These are phyloP conservation scores for Drosophila kepulauana DNA, from an alignment of 1,140 invertebrate genomes.

Conservation along the genomic window DNA sequence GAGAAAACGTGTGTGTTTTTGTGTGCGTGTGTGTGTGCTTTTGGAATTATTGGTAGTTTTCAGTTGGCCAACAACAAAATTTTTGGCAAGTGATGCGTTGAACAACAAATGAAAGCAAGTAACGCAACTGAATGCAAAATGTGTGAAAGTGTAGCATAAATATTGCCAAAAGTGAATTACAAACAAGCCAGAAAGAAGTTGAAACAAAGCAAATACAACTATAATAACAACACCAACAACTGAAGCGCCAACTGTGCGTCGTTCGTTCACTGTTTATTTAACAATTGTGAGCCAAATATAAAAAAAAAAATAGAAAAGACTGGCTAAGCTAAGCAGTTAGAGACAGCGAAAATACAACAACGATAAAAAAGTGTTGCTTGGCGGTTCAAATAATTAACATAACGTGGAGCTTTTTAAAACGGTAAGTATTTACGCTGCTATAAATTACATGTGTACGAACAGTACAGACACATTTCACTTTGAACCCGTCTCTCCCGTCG, in stretches of 20 bases:
- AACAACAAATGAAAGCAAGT: constrained; percentile 58
- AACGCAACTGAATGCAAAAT: constrained; percentile 77
- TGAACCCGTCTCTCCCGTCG: constrained; percentile 17
- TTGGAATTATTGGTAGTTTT: constrained; percentile 36
- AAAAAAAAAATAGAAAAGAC: constrained; percentile 1
- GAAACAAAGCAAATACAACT: constrained; percentile 21
- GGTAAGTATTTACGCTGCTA: constrained; percentile 60
- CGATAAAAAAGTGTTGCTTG: constrained; percentile 24
- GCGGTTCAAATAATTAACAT: constrained; percentile 49
- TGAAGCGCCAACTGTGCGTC: constrained; percentile 21
- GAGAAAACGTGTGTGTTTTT: constrained; percentile 52
- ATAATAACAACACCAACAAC: constrained; percentile 16
- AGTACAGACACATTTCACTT: constrained; percentile 31
- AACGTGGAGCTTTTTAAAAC: constrained; percentile 56
- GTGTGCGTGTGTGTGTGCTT: constrained; percentile 17
- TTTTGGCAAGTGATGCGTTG: constrained; percentile 72
- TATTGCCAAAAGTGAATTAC: constrained; percentile 36
- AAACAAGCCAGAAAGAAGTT: constrained; percentile 9
- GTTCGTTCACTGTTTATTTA: constrained; percentile 28
- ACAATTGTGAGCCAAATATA: constrained; percentile 17
- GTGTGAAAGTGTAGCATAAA: constrained; percentile 74
- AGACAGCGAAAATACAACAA: constrained; percentile 32
- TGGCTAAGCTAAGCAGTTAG: constrained; percentile 22
- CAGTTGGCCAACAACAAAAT: constrained; percentile 42
- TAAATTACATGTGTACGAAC: constrained; percentile 19